Evolutionary conservation across 2,113 vertebrate genomes (phyloP).

Genomic region (Entomyzon cyanotis): DNA sequence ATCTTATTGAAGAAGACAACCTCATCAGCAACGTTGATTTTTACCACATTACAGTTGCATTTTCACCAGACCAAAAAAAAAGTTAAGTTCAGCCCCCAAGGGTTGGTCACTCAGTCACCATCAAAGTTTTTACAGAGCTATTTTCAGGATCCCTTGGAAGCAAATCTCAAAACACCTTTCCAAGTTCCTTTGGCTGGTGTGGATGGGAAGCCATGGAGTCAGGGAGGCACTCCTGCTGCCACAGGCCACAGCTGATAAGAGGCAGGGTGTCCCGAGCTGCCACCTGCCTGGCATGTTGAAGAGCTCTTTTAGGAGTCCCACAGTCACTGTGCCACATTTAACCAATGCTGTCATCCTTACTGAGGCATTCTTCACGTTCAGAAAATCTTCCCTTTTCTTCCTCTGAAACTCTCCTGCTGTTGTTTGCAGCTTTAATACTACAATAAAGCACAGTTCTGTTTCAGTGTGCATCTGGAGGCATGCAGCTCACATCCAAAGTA

Average conservation of each 20-base stretch:
- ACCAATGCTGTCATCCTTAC: fast-evolving
- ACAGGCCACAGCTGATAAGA: not conserved
- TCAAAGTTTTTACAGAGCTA: not conserved
- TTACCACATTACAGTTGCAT: not conserved
- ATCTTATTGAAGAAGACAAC: not conserved
- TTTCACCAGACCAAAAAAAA: not conserved
- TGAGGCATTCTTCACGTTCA: not conserved
- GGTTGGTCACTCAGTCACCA: not conserved
- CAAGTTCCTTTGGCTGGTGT: not conserved
- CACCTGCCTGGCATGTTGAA: not conserved
- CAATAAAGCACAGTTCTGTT: not conserved
- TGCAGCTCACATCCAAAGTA: not conserved
- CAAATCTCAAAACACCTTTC: not conserved
- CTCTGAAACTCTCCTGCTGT: not conserved
- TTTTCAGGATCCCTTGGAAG: not conserved
- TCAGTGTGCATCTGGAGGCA: fast-evolving
- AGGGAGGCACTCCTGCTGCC: not conserved
- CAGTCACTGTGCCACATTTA: not conserved
- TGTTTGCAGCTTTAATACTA: not conserved
- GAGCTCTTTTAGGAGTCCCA: not conserved
- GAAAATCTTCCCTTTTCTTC: not conserved
- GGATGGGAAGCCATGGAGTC: fast-evolving
- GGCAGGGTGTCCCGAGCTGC: fast-evolving
- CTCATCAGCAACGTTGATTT: not conserved
- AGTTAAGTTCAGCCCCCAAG: not conserved